A percentile compares a stretch with the other conserved stretches of the same genome.
These are phyloP conservation scores for Gryllus longicercus DNA, from an alignment of 2,888 invertebrate genomes.

Conservation along the genomic window DNA sequence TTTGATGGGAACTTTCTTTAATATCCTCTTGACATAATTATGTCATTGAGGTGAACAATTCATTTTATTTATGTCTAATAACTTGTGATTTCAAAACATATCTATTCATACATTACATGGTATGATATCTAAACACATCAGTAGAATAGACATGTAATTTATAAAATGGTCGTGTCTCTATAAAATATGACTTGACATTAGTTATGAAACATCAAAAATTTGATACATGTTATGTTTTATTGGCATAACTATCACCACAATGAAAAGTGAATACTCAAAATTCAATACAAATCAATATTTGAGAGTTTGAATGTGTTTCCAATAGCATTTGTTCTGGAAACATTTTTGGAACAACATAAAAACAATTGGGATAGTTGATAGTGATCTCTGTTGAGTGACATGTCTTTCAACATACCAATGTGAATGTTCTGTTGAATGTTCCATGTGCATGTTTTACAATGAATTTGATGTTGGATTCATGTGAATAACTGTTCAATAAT, in stretches of 20 bases:
- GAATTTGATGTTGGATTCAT: not conserved
- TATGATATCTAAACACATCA: constrained; percentile 17
- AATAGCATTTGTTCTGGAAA: too few relatives aligned
- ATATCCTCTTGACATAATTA: not conserved
- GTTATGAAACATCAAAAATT: not conserved
- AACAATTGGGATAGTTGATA: too few relatives aligned
- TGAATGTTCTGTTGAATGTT: too few relatives aligned
- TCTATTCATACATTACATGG: not conserved
- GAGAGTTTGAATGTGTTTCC: too few relatives aligned
- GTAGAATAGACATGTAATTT: constrained; percentile 17
- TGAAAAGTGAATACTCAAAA: too few relatives aligned
- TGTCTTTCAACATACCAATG: too few relatives aligned
- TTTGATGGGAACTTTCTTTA: not conserved
- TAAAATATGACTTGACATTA: constrained; percentile 5
- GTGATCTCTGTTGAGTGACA: too few relatives aligned
- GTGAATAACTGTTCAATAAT: not conserved
- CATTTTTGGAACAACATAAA: too few relatives aligned
- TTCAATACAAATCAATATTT: too few relatives aligned
- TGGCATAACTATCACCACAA: too few relatives aligned
- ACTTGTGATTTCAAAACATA: constrained; percentile 8
- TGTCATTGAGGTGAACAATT: not conserved
- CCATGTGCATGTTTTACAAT: too few relatives aligned
- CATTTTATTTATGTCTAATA: not conserved
- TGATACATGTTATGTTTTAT: too few relatives aligned
- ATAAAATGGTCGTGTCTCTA: not conserved